These are phyloP conservation scores for Enteromius afrohamiltoni DNA, from an alignment of 2,797 vertebrate genomes.

Conservation along the genomic window DNA sequence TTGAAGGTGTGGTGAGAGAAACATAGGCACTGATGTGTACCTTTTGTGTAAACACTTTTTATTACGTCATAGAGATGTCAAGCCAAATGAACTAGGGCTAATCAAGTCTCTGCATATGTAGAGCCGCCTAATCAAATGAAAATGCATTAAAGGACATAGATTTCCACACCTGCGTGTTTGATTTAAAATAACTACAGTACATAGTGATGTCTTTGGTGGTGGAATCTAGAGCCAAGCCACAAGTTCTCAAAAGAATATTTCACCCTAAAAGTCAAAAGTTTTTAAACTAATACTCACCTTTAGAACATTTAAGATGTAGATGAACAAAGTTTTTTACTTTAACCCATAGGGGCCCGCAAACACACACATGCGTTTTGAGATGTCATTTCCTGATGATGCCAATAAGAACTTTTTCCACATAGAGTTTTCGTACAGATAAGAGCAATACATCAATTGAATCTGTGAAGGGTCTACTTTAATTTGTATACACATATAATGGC, in stretches of 20 bases:
- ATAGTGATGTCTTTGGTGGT: background rate
- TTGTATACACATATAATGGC: too few relatives aligned
- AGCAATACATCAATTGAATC: too few relatives aligned
- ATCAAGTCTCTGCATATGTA: slow-evolving; percentile 8
- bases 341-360: too few relatives aligned
- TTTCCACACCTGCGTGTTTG: background rate
- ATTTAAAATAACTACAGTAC: background rate
- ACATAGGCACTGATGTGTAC: slow-evolving; percentile 10
- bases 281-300: background rate
- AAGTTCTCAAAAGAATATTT: background rate
- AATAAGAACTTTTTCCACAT: too few relatives aligned
- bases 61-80: slow-evolving; percentile 26
- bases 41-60: slow-evolving; percentile 34
- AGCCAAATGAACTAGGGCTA: slow-evolving; percentile 17
- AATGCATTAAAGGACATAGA: background rate
- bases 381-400: too few relatives aligned
- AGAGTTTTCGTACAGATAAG: too few relatives aligned
- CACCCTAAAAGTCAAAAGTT: background rate
- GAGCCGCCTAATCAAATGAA: slow-evolving; percentile 29
- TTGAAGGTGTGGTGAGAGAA: background rate
- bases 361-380: too few relatives aligned
- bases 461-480: too few relatives aligned
- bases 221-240: background rate
- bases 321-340: too few relatives aligned
- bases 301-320: background rate